These are phyloP conservation scores for Heterocephalus glaber DNA, from an alignment of 2,113 vertebrate genomes.

Conservation along the genomic window DNA sequence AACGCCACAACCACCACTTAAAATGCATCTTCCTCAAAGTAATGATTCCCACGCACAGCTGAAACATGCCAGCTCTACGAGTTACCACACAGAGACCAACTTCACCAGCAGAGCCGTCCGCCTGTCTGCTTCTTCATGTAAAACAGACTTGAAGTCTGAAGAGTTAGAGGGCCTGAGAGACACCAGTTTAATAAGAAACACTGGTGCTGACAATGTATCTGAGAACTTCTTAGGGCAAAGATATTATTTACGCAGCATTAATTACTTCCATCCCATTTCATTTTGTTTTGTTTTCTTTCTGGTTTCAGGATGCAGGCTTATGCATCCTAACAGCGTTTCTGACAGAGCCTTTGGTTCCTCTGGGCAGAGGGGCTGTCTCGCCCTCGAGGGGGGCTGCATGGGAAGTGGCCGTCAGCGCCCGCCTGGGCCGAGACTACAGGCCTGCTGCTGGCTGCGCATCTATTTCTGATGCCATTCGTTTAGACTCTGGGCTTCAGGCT, in stretches of 20 bases:
- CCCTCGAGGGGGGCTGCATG: background rate
- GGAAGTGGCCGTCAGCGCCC: background rate
- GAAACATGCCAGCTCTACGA: background rate
- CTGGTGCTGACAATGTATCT: background rate
- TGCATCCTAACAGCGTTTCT: background rate
- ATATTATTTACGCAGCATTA: background rate
- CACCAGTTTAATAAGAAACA: conserved; percentile 47
- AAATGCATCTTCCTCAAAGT: background rate
- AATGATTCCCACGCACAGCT: background rate
- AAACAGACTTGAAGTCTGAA: conserved; percentile 28
- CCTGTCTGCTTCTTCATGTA: conserved; percentile 31
- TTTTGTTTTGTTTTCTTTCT: background rate
- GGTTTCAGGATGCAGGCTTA: background rate
- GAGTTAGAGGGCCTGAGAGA: background rate
- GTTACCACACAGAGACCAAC: background rate
- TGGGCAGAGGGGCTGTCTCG: background rate
- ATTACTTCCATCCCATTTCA: background rate
- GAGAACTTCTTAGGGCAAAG: background rate
- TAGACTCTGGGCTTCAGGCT: background rate
- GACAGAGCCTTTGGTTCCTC: background rate
- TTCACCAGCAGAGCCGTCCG: background rate
- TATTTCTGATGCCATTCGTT: background rate
- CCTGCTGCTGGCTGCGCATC: background rate
- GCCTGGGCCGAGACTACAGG: background rate
- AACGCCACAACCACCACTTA: background rate